Conservation (phyloP, 2,797 vertebrate genomes). For the Cygnus olor region DNA sequence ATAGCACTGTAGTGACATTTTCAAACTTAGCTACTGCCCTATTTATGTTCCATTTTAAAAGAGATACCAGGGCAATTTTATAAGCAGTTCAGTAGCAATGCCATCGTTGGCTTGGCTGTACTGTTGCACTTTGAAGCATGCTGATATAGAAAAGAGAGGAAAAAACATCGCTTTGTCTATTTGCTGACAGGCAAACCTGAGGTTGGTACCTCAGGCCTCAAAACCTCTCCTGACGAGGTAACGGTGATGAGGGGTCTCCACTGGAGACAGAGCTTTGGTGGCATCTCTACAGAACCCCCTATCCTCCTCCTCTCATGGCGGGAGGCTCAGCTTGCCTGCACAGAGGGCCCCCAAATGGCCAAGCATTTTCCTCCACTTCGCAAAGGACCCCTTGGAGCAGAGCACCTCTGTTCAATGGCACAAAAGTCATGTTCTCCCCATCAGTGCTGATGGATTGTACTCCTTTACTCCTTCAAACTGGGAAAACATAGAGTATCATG, state of each 20-base stretch:
- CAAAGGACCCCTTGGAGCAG: background rate
- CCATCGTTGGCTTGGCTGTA: background rate
- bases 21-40: background rate
- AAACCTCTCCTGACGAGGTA: background rate
- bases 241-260: background rate
- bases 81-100: background rate
- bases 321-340: background rate
- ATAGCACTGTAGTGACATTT: background rate
- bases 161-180: background rate
- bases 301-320: background rate
- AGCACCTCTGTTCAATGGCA: rapidly evolving
- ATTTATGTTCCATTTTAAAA: background rate
- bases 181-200: background rate
- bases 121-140: background rate
- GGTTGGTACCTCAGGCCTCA: background rate
- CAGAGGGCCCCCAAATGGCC: background rate
- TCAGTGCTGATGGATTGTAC: background rate
- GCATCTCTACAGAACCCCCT: background rate
- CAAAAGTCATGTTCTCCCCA: rapidly evolving
- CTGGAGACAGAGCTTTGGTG: background rate
- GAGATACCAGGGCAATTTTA: background rate
- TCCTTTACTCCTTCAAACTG: background rate
- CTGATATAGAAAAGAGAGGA: background rate
- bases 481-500: rapidly evolving
- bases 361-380: background rate